Base-by-base conservation (phyloP, 2,888 invertebrate genomes). In the Aleiodes leptofemur region DNA sequence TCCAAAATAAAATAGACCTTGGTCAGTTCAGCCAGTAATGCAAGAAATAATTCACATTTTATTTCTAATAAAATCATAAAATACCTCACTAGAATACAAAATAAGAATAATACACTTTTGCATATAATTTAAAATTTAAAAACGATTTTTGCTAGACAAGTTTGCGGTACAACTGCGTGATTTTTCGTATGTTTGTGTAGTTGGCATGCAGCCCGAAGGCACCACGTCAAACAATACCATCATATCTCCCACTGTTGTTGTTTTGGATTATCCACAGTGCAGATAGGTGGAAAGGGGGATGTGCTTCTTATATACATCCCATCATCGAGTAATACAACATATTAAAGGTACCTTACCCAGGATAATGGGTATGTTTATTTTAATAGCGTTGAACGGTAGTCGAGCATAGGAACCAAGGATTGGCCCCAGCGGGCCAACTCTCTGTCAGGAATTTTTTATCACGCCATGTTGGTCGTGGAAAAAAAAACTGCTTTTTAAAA, bases 351-450 rank as follows among this genome's bases (percentile, higher is more conserved):
- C 79, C 79, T 80, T 75, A 75, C 43, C 43, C 74, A 77, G 81
- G 57, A 86, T 86, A 86, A 86, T 86, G 76, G 83, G 75, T 77
- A 16, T 86, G 85, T 87, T 88, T 87, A 87, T 87, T 88, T 87
- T 84, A 86, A 83, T 84, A 86, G 85, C 78, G 82, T 77, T 79
- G 69, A 82, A 82, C 83, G 83, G 82, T 83, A 80, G 84, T 82
- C 77, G 80, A 79, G 79, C 78, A 79, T 77, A 78, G 34, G 56
- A 16, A 16, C 66, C 48, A 78, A 79, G 80, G 76, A 68, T 64
- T 79, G 82, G 79, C 80, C 80, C 80, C 76, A 43, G 43, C 74
- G 57, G 78, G 82, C 76, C 55, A 79, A 75, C 76, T 68, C 76
- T 68, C 50, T 69, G 51, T 59, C 38, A 38, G 50, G 9, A 51